phyloP scores from a whole-genome alignment of 2,888 invertebrate species.

The Dasypolia templi region DNA sequence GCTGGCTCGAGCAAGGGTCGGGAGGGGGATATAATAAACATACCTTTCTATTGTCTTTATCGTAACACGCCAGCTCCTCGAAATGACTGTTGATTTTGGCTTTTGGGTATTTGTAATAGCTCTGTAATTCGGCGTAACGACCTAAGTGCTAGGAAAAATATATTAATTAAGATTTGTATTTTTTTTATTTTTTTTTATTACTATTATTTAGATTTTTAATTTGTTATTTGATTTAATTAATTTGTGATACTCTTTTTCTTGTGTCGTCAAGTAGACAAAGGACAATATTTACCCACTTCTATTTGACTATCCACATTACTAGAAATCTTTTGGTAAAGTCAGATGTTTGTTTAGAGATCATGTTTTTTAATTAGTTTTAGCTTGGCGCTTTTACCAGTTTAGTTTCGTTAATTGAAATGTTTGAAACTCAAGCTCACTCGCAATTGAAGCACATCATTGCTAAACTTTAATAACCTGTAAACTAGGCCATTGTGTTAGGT shows the following conservation, averaged over 20 bases:
- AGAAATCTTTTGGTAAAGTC: constrained; percentile 26
- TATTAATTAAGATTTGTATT: constrained; percentile 6
- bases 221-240: no score
- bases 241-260: not conserved
- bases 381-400: constrained; percentile 24
- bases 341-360: constrained; percentile 20
- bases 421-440: constrained; percentile 25
- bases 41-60: constrained; percentile 79
- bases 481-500: constrained; percentile 26
- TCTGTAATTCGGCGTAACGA: constrained; percentile 80
- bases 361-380: not conserved
- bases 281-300: constrained; percentile 26
- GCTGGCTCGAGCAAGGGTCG: no score
- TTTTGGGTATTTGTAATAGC: constrained; percentile 82
- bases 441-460: constrained; percentile 21
- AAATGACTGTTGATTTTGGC: constrained; percentile 81
- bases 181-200: no score
- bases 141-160: constrained; percentile 81
- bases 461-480: constrained; percentile 37
- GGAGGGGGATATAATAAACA: not conserved
- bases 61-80: constrained; percentile 83
- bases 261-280: not conserved
- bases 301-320: not conserved
- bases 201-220: no score
- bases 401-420: constrained; percentile 14